A percentile compares a stretch with the other conserved stretches of the same genome.
Evolutionary conservation across 2,888 invertebrate species (phyloP).

Genomic region (Drosophila demipolita): DNA sequence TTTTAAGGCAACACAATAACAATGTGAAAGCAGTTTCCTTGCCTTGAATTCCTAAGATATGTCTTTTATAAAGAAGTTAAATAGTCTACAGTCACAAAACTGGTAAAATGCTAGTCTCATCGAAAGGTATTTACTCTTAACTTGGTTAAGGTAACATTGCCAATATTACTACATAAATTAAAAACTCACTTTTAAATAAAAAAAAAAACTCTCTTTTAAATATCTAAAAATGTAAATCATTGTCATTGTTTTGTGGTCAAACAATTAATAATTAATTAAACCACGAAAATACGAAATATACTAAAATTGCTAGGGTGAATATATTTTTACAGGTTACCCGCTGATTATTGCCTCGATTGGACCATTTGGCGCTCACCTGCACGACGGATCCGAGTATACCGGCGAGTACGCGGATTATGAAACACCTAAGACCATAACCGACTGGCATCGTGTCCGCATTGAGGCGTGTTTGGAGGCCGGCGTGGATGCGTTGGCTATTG

Average conservation of each 20-base stretch:
- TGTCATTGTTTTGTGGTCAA: no score
- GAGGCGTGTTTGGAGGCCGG: constrained; percentile 92
- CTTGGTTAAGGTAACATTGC: not conserved
- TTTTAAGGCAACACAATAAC: not conserved
- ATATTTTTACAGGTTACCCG: constrained; percentile 84
- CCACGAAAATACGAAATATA: not conserved
- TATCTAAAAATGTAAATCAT: no score
- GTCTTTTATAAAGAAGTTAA: not conserved
- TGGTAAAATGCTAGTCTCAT: not conserved
- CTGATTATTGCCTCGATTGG: constrained; percentile 95
- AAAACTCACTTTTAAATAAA: not conserved
- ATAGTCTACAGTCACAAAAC: not conserved
- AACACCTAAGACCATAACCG: constrained; percentile 88
- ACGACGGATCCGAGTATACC: constrained; percentile 97
- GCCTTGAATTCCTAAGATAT: not conserved
- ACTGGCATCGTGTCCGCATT: constrained; percentile 94
- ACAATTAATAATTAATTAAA: not conserved
- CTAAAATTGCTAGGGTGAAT: not conserved
- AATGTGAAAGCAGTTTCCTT: not conserved
- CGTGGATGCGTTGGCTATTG: constrained; percentile 94
- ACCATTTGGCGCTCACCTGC: constrained; percentile 95
- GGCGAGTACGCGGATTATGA: constrained; percentile 91
- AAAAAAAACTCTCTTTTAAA: no score
- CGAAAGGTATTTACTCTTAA: not conserved
- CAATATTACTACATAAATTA: not conserved